phyloP scores from a whole-genome alignment of 2,113 vertebrate species.

The Coptodon bakossiorum region DNA sequence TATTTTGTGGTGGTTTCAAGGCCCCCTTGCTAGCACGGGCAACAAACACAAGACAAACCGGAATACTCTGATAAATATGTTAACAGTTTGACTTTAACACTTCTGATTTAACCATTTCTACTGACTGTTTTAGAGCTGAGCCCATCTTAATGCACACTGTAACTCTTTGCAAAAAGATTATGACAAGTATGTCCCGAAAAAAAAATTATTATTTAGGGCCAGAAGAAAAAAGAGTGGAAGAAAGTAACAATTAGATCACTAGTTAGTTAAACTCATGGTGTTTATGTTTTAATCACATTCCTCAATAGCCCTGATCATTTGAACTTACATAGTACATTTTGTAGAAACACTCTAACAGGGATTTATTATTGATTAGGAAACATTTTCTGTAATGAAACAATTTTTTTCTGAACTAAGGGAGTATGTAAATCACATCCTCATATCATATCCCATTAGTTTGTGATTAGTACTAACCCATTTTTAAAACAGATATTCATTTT shows the following conservation, averaged over 20 bases:
- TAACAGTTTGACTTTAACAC: background rate
- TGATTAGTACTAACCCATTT: background rate
- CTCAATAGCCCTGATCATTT: background rate
- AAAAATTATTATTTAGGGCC: no score
- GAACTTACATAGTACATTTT: background rate
- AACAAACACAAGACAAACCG: background rate
- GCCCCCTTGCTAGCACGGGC: background rate
- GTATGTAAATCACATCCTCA: background rate
- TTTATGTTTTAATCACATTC: background rate
- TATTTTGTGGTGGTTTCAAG: background rate
- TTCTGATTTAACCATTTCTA: background rate
- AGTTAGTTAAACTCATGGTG: background rate
- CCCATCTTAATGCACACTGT: background rate
- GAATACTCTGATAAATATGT: background rate
- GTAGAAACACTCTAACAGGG: background rate
- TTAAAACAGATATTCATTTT: background rate
- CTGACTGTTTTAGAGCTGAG: background rate
- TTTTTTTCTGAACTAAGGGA: background rate
- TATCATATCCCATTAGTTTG: background rate
- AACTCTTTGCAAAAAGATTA: background rate
- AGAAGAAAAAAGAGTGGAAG: background rate
- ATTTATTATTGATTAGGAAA: background rate
- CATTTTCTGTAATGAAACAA: background rate
- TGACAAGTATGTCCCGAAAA: background rate
- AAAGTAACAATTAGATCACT: background rate